Base-by-base conservation (phyloP, 1,140 invertebrate genomes). In the Plectrocnemia conspersa region DNA sequence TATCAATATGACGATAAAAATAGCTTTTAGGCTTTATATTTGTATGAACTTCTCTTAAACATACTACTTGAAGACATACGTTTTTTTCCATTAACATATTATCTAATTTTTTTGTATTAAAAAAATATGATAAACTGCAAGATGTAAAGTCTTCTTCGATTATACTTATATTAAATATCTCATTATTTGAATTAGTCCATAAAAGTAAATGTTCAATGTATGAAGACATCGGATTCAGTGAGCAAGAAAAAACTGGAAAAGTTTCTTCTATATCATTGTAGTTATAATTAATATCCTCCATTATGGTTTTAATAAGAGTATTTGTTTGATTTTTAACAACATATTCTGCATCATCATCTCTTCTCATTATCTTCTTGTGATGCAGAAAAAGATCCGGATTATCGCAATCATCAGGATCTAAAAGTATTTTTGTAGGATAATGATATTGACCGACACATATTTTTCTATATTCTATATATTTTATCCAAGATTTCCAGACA, bases 401-500 rank as follows among this genome's bases (percentile, higher is more conserved):
- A 15, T 63, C 54, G 11, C n/a, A 16, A 13, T 59, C 27, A 2
- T 68, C 61, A 3, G 64, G 61, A 44, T 65, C 54, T 7, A 66
- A 66, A 47, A 66, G 68, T 1, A 69, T 59, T 55, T 68, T 74
- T 9, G 80, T 79, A 15, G 77, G 78, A 59, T 75, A 76, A 64
- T 82, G 80, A 48, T 72, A 63, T 24, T 72, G 67, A 0, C 66
- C 57, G 1, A 85, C 56, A 29, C 82, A 65, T 2, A 65, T 55
- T 45, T 76, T 75, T 4, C 84, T 73, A 63, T 80, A 77, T 56
- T 80, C 76, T 1, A 84, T 76, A 60, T 77, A 82, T 29, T 75
- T 59, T 55, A 82, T 75, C 83, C 83, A 86, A 21, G 83, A 75
- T 9, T 69, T 65, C 62, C 79, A 80, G 45, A 77, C 77, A 62